Evolutionary conservation across 30 jellyfish, hydroid and myxozoan genomes (phyloP).

Genomic region (Aurelia aurita complex sp. Pacific): DNA sequence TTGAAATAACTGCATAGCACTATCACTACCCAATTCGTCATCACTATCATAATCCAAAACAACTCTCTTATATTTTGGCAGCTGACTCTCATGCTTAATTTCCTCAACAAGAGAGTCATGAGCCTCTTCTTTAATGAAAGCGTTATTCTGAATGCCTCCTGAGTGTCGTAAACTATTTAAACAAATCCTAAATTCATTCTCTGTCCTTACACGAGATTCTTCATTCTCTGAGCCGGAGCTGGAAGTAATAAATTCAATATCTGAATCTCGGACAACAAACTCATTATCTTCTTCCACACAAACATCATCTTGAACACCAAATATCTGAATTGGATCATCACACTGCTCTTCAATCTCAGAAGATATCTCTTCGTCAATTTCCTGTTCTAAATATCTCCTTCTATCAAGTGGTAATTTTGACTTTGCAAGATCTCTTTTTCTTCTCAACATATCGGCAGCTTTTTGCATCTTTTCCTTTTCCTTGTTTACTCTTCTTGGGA

Average conservation of each 20-base stretch:
- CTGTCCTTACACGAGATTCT: neutral
- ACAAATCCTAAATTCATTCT: slow-evolving; percentile 9
- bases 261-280: slow-evolving; percentile 44
- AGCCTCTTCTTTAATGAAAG: neutral
- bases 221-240: slow-evolving; percentile 39
- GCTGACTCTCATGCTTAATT: neutral
- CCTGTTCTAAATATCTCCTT: slow-evolving; percentile 25
- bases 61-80: slow-evolving; percentile 11
- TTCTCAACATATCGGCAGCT: slow-evolving; percentile 36
- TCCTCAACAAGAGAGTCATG: neutral
- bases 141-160: neutral
- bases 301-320: neutral
- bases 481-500: slow-evolving; percentile 41
- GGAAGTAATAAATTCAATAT: slow-evolving; percentile 45
- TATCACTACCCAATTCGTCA: slow-evolving; percentile 7
- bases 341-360: slow-evolving; percentile 10
- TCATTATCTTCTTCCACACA: neutral
- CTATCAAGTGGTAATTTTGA: slow-evolving; percentile 35
- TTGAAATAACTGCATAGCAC: neutral
- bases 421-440: slow-evolving; percentile 35
- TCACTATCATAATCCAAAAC: slow-evolving; percentile 31
- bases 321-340: slow-evolving; percentile 11
- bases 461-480: slow-evolving; percentile 20
- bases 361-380: slow-evolving; percentile 13
- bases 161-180: slow-evolving; percentile 12